Percentiles rank a stretch among this genome's conserved stretches.
phyloP scores from a whole-genome alignment of 2,888 invertebrate genomes.

The Patella pellucida region DNA sequence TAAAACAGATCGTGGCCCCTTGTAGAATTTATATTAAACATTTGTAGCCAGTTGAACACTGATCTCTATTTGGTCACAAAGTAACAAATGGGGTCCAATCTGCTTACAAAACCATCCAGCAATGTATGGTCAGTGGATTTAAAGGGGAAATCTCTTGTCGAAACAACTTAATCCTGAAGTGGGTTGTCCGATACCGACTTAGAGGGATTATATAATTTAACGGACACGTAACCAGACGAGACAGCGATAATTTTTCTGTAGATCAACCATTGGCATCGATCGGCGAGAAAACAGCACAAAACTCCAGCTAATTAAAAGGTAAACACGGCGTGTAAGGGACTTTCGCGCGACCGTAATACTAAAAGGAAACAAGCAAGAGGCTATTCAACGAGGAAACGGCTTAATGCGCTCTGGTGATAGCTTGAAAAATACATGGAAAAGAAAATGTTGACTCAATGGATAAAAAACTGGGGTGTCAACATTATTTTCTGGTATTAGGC shows the following conservation, averaged over 20 bases:
- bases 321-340: neutral
- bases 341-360: neutral
- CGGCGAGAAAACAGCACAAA: conserved; percentile 1
- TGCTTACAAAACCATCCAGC: too few relatives aligned
- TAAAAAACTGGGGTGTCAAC: neutral
- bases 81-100: too few relatives aligned
- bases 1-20: too few relatives aligned
- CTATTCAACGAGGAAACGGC: neutral
- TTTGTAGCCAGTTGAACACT: too few relatives aligned
- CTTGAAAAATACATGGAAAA: neutral
- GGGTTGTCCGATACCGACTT: neutral
- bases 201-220: neutral
- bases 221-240: neutral
- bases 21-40: too few relatives aligned
- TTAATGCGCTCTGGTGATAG: neutral
- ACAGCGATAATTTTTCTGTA: conserved; percentile 3
- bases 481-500: neutral
- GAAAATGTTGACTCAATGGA: neutral
- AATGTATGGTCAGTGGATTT: neutral
- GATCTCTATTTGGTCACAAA: too few relatives aligned
- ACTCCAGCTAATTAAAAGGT: conserved; percentile 6
- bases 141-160: neutral
- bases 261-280: conserved; percentile 5
- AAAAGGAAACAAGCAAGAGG: conserved; percentile 5
- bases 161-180: neutral